phyloP scores from a whole-genome alignment of 2,113 vertebrate species.

The Meleagris gallopavo region DNA sequence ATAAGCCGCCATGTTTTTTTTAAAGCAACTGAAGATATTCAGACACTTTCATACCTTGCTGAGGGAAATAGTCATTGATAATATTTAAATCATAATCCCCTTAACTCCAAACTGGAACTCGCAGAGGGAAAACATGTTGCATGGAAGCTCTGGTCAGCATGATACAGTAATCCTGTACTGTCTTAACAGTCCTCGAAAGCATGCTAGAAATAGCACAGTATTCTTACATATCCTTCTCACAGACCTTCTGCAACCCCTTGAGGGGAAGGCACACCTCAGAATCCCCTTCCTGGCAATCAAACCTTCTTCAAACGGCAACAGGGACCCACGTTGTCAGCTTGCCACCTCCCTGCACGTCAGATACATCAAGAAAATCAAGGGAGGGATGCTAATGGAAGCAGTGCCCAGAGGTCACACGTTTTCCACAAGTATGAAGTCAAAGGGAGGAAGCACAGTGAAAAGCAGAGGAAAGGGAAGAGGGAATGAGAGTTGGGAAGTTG shows the following conservation, averaged over 20 bases:
- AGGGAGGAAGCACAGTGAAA: neutral
- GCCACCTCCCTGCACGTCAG: neutral
- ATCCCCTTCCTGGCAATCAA: neutral
- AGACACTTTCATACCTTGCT: neutral
- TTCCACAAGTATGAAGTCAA: neutral
- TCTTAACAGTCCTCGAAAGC: constrained; percentile 4
- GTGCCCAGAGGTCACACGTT: neutral
- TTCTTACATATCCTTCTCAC: neutral
- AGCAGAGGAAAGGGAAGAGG: neutral
- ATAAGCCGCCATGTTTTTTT: neutral
- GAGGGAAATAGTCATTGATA: neutral
- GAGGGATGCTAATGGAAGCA: neutral
- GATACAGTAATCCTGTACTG: neutral
- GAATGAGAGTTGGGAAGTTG: neutral
- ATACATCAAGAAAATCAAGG: neutral
- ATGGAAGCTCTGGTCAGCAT: neutral
- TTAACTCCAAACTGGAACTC: neutral
- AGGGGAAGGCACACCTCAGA: constrained; percentile 21
- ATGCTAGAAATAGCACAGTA: neutral
- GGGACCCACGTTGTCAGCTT: neutral
- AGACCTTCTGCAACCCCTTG: neutral
- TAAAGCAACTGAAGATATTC: neutral
- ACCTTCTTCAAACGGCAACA: neutral
- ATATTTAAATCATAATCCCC: neutral
- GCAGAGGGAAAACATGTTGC: neutral